Evolutionary conservation across 2,888 invertebrate genomes (phyloP).

Genomic region (Ormyrus nitidulus): DNA sequence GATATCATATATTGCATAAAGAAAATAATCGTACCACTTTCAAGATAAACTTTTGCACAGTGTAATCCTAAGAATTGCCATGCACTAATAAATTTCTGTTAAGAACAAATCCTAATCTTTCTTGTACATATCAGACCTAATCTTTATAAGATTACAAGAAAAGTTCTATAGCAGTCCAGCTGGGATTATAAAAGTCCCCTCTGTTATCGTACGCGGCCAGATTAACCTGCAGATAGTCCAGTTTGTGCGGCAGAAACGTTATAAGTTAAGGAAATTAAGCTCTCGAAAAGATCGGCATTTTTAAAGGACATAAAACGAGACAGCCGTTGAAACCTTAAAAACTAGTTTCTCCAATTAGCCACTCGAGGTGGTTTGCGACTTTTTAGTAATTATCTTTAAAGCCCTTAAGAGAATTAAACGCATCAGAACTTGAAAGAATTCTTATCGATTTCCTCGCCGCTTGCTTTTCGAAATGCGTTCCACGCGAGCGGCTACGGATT

Average conservation of each 20-base stretch:
- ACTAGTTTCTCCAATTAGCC: neutral
- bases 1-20: too few relatives aligned
- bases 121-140: too few relatives aligned
- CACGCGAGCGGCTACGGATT: too few relatives aligned
- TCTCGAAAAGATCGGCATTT: neutral
- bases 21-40: too few relatives aligned
- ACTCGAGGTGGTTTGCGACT: neutral
- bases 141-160: too few relatives aligned
- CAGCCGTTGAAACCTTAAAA: constrained; percentile 19
- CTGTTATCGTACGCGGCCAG: too few relatives aligned
- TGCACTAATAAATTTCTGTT: too few relatives aligned
- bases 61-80: too few relatives aligned
- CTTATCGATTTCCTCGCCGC: neutral
- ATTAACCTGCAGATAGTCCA: neutral
- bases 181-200: too few relatives aligned
- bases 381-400: constrained; percentile 18
- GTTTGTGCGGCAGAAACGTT: neutral
- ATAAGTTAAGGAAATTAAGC: neutral
- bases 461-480: neutral
- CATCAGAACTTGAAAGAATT: constrained; percentile 6
- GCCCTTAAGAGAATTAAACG: constrained; percentile 11
- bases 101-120: too few relatives aligned
- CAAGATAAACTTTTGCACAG: too few relatives aligned
- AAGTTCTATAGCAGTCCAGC: too few relatives aligned
- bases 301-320: neutral